A percentile compares a stretch with the other conserved stretches of the same genome.
Conservation (phyloP, 2,797 vertebrate genomes). For the Anas bernieri region DNA sequence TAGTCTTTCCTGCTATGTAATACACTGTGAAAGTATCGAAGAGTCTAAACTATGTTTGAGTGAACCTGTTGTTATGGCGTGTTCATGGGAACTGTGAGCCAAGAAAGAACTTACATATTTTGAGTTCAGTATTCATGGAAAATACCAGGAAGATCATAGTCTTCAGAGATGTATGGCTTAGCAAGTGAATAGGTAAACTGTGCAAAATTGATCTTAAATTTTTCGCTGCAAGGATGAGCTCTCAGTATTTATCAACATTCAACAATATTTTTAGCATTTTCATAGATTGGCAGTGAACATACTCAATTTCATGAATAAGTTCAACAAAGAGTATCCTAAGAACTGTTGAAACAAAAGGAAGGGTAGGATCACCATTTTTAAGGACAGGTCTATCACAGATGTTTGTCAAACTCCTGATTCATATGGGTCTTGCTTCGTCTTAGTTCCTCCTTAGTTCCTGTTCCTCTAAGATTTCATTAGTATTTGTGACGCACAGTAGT, state of each 20-base stretch:
- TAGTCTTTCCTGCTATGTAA: neutral
- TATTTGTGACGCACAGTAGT: neutral
- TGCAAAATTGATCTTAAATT: neutral
- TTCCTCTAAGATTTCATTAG: neutral
- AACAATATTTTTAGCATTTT: accelerated
- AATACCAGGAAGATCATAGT: neutral
- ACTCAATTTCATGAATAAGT: neutral
- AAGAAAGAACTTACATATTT: neutral
- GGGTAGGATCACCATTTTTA: neutral
- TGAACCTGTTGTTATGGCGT: neutral
- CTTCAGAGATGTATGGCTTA: neutral
- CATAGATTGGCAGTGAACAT: neutral
- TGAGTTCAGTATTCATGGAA: neutral
- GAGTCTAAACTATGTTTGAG: neutral
- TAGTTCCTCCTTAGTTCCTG: neutral
- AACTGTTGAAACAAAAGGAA: neutral
- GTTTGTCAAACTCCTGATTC: neutral
- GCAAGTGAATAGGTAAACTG: neutral
- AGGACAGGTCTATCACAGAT: neutral
- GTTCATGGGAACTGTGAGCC: neutral
- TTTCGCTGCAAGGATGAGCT: neutral
- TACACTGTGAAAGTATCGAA: neutral
- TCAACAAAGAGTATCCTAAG: neutral
- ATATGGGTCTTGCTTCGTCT: neutral
- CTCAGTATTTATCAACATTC: neutral